Evolutionary conservation across 2,797 vertebrate genomes (phyloP).

Genomic region (Capromys pilorides): DNA sequence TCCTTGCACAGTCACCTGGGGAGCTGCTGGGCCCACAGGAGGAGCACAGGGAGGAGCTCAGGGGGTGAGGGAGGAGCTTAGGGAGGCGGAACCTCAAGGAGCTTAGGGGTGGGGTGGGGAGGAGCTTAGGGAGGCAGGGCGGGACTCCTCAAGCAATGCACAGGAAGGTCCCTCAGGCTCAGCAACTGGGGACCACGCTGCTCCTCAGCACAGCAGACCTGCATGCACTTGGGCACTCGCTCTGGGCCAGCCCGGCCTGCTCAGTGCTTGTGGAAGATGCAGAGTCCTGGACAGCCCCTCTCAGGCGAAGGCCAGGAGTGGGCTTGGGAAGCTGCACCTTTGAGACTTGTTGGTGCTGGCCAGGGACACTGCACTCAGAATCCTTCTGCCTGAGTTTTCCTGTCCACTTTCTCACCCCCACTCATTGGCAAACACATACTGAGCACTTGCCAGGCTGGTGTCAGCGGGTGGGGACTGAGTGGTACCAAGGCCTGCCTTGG

Average conservation of each 20-base stretch:
- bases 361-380: fast-evolving
- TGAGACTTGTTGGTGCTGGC: background rate
- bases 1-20: background rate
- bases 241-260: background rate
- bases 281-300: background rate
- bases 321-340: background rate
- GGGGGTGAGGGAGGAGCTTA: background rate
- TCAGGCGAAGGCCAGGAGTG: background rate
- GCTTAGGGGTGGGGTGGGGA: no score
- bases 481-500: background rate
- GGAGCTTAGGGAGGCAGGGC: background rate
- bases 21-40: fast-evolving
- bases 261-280: background rate
- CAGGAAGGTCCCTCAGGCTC: background rate
- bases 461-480: fast-evolving
- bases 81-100: background rate
- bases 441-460: background rate
- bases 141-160: background rate
- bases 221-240: fast-evolving
- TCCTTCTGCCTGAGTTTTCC: fast-evolving
- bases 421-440: fast-evolving
- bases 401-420: fast-evolving
- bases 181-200: background rate
- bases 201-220: fast-evolving
- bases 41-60: fast-evolving